A percentile compares a stretch with the other conserved stretches of the same genome.
phyloP scores from a whole-genome alignment of 2,113 vertebrate species.

The Puma concolor region DNA sequence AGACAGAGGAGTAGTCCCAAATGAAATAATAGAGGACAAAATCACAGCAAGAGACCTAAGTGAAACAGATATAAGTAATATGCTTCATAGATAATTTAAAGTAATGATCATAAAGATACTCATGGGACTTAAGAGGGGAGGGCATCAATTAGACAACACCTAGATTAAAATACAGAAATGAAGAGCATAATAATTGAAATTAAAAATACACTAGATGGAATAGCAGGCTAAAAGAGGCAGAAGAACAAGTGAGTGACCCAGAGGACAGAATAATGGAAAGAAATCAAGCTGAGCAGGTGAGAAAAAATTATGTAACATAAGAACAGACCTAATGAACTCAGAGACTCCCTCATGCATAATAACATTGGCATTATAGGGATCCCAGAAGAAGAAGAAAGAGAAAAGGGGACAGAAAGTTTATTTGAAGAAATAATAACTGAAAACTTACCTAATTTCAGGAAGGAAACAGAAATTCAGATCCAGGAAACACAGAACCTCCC shows the following conservation, averaged over 20 bases:
- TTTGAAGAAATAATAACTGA: background rate
- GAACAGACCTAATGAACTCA: background rate
- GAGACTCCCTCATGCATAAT: background rate
- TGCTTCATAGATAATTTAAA: background rate
- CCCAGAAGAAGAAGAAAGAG: background rate
- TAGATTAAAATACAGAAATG: background rate
- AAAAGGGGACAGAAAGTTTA: background rate
- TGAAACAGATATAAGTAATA: background rate
- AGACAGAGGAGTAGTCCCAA: background rate
- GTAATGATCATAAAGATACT: background rate
- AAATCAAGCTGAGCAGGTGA: background rate
- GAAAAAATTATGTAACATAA: background rate
- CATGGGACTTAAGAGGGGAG: background rate
- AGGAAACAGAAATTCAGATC: background rate
- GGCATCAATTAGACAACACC: background rate
- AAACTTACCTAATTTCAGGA: background rate
- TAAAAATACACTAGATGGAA: background rate
- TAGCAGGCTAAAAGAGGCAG: background rate
- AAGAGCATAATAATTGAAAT: background rate
- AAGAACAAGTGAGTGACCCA: background rate
- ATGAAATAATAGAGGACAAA: background rate
- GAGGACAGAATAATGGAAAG: background rate
- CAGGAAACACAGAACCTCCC: background rate
- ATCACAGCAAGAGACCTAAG: background rate
- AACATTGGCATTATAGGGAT: background rate